Evolutionary conservation across 92 coral and sea anemone species (phyloP).

Genomic region (Scolanthus callimorphus): DNA sequence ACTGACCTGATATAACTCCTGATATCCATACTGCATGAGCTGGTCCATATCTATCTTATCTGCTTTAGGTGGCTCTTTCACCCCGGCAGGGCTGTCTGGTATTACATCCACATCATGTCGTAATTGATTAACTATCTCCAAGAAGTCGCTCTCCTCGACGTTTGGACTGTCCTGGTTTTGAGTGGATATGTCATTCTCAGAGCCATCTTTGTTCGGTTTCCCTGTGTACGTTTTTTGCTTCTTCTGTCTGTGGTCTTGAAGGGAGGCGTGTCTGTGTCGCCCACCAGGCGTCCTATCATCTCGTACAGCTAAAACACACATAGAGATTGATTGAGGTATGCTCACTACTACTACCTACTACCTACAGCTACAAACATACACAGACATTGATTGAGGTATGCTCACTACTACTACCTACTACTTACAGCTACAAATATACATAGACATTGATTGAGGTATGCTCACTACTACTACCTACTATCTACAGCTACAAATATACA

Average conservation of each 20-base stretch:
- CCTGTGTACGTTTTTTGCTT: conserved; percentile 46
- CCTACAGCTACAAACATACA: no score
- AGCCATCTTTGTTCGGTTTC: conserved; percentile 20
- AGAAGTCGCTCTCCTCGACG: conserved; percentile 41
- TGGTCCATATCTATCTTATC: conserved; percentile 48
- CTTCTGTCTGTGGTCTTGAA: conserved; percentile 79
- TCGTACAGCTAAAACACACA: conserved; percentile 64
- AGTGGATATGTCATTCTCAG: conserved; percentile 11
- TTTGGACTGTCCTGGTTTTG: conserved; percentile 8
- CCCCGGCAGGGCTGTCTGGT: conserved; percentile 39
- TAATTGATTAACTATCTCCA: conserved; percentile 60
- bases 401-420: no score
- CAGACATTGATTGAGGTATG: no score
- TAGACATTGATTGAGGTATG: no score
- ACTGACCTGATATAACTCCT: conserved; percentile 55
- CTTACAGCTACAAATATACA: no score
- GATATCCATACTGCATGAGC: conserved; percentile 79
- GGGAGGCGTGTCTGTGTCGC: conserved; percentile 90
- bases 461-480: no score
- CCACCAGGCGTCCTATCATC: conserved; percentile 98
- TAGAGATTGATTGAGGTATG: no score
- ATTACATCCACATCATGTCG: conserved; percentile 32
- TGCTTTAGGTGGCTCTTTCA: background rate
- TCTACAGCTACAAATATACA: no score
- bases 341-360: no score